Conservation (phyloP, 2,797 vertebrate genomes). For the Sitta carolinensis region DNA sequence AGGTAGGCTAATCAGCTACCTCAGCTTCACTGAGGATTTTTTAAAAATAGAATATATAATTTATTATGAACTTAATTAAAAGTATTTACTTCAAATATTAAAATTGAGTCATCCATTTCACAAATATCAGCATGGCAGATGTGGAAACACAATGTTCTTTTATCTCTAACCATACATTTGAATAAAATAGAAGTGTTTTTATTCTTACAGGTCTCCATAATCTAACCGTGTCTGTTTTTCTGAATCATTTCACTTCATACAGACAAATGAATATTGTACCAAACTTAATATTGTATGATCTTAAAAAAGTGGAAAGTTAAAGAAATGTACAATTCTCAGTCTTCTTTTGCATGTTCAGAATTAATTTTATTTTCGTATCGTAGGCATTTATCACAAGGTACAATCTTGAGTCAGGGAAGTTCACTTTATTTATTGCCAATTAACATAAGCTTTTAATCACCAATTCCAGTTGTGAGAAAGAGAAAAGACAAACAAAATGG, state of each 20-base stretch:
- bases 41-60: neutral
- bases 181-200: neutral
- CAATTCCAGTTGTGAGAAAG: neutral
- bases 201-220: neutral
- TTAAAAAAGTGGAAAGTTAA: neutral
- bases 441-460: neutral
- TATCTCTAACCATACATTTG: neutral
- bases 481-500: neutral
- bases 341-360: neutral
- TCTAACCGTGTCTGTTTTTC: neutral
- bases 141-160: neutral
- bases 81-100: neutral
- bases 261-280: neutral
- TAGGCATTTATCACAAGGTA: neutral
- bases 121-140: neutral
- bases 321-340: neutral
- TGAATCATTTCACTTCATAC: neutral
- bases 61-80: neutral
- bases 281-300: neutral
- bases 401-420: neutral
- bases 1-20: neutral
- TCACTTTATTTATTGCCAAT: neutral
- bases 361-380: neutral
- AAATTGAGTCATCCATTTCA: neutral
- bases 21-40: rapidly evolving